A percentile compares a stretch with the other conserved stretches of the same genome.
Conservation (phyloP, 23 tunicate species). For the Ascidia mentula region DNA sequence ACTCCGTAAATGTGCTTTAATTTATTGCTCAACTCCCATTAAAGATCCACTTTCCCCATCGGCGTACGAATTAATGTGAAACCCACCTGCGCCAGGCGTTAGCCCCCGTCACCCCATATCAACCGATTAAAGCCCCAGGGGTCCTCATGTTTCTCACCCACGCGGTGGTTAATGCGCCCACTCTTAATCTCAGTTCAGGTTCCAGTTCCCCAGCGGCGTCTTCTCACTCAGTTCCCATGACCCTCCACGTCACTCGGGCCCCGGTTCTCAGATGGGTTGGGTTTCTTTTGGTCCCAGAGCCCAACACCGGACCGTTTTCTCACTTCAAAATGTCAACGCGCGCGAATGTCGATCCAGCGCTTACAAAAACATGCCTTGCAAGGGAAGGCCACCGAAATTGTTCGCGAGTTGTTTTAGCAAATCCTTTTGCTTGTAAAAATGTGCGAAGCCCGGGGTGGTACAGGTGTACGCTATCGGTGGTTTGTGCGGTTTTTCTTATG, state of each 20-base stretch:
- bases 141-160: background rate
- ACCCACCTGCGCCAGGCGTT: background rate
- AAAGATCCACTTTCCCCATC: background rate
- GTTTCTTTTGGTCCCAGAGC: slow-evolving; percentile 5
- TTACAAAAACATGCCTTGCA: background rate
- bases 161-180: background rate
- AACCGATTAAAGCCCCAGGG: background rate
- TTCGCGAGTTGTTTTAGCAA: background rate
- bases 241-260: background rate
- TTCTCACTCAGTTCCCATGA: slow-evolving; percentile 23
- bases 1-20: background rate
- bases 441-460: background rate
- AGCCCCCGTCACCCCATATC: background rate
- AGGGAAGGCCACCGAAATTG: background rate
- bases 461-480: too few species aligned
- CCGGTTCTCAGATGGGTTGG: slow-evolving; percentile 28
- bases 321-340: background rate
- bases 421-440: background rate
- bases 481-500: too few species aligned
- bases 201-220: background rate
- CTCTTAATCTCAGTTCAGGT: slow-evolving; percentile 3
- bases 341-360: background rate
- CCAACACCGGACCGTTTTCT: background rate
- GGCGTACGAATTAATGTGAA: background rate
- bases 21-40: background rate